These are phyloP conservation scores for Mugil cephalus DNA, from an alignment of 2,113 vertebrate species.

Conservation along the genomic window DNA sequence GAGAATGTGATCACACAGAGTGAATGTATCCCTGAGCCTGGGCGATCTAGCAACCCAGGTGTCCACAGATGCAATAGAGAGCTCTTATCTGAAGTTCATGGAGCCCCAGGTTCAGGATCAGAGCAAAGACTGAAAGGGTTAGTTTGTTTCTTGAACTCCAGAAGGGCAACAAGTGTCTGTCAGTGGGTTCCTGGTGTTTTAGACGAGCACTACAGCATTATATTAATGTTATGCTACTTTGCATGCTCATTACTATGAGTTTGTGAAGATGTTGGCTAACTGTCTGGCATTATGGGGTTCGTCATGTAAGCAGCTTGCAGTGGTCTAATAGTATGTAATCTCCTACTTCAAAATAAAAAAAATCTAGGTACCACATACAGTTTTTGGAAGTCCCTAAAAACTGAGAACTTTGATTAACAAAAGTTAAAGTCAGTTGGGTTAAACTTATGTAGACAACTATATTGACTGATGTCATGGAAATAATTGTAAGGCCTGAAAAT, in stretches of 20 bases:
- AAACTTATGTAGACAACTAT: too few species aligned
- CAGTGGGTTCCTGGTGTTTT: conserved; percentile 3
- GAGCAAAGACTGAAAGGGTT: conserved; percentile 1
- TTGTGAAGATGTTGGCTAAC: background rate
- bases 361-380: too few species aligned
- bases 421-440: too few species aligned
- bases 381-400: too few species aligned
- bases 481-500: too few species aligned
- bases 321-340: too few species aligned
- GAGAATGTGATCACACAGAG: conserved; percentile 44
- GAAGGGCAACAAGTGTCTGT: background rate
- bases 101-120: conserved; percentile 6
- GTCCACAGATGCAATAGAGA: conserved; percentile 29
- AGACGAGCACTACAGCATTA: background rate
- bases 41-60: conserved; percentile 37
- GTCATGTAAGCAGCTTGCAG: too few species aligned
- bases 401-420: too few species aligned
- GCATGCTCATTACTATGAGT: conserved; percentile 4
- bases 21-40: conserved; percentile 17
- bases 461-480: too few species aligned
- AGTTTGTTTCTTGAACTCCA: conserved; percentile 21
- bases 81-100: conserved; percentile 31
- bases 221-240: background rate
- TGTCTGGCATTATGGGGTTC: background rate
- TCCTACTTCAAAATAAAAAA: too few species aligned